phyloP scores from a whole-genome alignment of 2,797 vertebrate species.

The Nothura maculosa region DNA sequence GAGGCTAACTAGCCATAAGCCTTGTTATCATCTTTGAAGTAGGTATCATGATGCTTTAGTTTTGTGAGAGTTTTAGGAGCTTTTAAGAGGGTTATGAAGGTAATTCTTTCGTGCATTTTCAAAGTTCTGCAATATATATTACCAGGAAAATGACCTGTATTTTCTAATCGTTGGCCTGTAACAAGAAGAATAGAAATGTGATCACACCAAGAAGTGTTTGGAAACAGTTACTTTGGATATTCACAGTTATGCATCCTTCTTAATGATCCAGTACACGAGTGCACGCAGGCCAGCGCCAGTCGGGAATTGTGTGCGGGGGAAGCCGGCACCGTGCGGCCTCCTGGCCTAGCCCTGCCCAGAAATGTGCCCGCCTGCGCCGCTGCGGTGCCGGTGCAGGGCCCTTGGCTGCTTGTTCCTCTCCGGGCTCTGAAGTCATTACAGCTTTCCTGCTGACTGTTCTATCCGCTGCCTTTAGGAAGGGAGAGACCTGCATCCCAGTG shows the following conservation, averaged over 20 bases:
- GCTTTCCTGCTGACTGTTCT: neutral
- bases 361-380: neutral
- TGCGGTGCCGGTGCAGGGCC: neutral
- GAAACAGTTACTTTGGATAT: fast-evolving
- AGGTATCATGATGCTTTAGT: neutral
- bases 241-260: fast-evolving
- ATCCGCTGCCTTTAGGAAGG: neutral
- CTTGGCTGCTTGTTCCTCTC: neutral
- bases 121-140: neutral
- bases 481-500: neutral
- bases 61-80: neutral
- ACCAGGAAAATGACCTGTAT: fast-evolving
- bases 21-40: neutral
- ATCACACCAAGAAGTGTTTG: neutral
- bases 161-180: neutral
- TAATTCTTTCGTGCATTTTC: neutral
- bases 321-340: neutral
- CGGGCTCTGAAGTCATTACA: neutral
- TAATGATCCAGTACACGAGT: fast-evolving
- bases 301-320: neutral
- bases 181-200: neutral
- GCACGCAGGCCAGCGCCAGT: neutral
- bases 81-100: neutral
- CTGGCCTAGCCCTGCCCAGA: neutral
- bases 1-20: neutral